phyloP scores from a whole-genome alignment of 2,113 vertebrate genomes.

The Engystomops pustulosus region DNA sequence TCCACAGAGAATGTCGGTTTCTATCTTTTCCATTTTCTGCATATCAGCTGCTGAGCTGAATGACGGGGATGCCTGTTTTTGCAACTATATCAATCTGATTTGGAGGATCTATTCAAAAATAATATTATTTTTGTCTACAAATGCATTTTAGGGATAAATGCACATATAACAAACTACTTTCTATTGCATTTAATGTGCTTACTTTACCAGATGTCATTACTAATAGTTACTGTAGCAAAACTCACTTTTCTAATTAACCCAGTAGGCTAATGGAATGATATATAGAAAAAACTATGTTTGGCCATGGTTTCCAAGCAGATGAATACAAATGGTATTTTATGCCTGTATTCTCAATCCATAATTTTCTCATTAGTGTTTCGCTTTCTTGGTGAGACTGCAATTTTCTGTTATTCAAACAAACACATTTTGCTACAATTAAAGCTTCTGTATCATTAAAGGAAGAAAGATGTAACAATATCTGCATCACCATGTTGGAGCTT shows the following conservation, averaged over 20 bases:
- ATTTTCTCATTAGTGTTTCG: slow-evolving; percentile 7
- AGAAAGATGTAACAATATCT: neutral
- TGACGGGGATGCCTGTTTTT: too few relatives aligned
- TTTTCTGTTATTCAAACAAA: slow-evolving; percentile 20
- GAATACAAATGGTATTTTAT: neutral
- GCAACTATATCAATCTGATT: too few relatives aligned
- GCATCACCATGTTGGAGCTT: neutral
- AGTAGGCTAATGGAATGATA: neutral
- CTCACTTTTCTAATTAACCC: neutral
- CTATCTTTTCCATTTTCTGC: too few relatives aligned
- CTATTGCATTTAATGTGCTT: neutral
- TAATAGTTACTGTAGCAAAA: neutral
- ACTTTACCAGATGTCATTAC: neutral
- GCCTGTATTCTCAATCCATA: neutral
- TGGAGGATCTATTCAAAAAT: too few relatives aligned
- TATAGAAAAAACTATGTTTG: neutral
- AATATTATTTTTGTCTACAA: too few relatives aligned
- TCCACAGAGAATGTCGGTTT: too few relatives aligned
- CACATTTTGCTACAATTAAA: slow-evolving; percentile 4
- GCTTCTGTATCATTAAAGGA: neutral
- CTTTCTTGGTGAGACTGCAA: neutral
- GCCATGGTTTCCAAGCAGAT: neutral
- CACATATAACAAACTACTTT: too few relatives aligned
- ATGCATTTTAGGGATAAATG: too few relatives aligned
- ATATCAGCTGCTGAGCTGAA: too few relatives aligned